Conservation (phyloP, 2,888 invertebrate genomes). For the Anthophora plumipes region DNA sequence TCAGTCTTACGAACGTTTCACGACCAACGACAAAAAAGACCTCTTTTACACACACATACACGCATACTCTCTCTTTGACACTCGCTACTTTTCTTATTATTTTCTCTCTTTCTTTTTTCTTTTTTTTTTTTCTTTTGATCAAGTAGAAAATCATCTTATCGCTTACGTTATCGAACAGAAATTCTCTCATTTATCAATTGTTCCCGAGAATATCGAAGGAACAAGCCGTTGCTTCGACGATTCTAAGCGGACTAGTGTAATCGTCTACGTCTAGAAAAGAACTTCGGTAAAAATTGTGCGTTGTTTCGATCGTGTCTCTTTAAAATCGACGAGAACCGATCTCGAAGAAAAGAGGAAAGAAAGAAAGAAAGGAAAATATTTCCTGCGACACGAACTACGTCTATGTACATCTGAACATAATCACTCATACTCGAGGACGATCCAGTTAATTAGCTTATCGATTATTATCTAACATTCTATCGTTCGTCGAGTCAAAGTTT, state of each 20-base stretch:
- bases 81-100: not conserved
- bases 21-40: conserved; percentile 21
- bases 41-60: not conserved
- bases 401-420: conserved; percentile 5
- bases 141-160: conserved; percentile 53
- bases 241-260: conserved; percentile 52
- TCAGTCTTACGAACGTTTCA: conserved; percentile 61
- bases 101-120: not conserved
- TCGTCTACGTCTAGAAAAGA: conserved; percentile 38
- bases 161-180: conserved; percentile 61
- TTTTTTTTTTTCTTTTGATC: conserved; percentile 37
- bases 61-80: not conserved
- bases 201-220: conserved; percentile 62
- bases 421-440: conserved; percentile 16
- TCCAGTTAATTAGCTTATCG: not conserved
- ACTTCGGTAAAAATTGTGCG: conserved; percentile 53
- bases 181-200: conserved; percentile 49
- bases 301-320: conserved; percentile 30
- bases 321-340: not conserved
- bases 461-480: conserved; percentile 8
- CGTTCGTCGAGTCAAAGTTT: too few species aligned
- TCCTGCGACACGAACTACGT: conserved; percentile 14
- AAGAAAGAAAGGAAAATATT: too few species aligned
- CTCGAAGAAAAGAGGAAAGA: not conserved
- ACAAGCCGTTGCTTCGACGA: conserved; percentile 53